Evolutionary conservation across 2,113 vertebrate genomes (phyloP).

Genomic region (Cinclus mexicanus): DNA sequence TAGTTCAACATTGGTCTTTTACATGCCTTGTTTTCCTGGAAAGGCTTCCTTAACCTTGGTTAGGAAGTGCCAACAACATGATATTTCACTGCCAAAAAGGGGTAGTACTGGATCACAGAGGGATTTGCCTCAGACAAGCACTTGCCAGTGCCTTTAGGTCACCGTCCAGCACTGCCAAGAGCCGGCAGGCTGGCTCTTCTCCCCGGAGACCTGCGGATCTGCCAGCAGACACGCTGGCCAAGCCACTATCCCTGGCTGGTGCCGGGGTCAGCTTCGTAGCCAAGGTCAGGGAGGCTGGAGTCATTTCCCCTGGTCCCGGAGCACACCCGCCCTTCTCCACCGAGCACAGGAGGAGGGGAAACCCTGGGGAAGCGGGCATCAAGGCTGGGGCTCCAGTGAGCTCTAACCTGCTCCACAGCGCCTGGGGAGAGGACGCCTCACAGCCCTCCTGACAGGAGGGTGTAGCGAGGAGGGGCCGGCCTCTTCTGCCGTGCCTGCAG

Average conservation of each 20-base stretch:
- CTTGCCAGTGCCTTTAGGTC: not conserved
- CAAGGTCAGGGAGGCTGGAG: not conserved
- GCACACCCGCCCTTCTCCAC: not conserved
- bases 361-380: too few relatives aligned
- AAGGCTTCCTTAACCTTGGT: not conserved
- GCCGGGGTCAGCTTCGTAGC: not conserved
- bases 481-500: not conserved
- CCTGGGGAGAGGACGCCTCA: too few relatives aligned
- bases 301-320: not conserved
- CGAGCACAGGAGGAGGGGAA: accelerated
- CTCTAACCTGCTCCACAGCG: too few relatives aligned
- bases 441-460: not conserved
- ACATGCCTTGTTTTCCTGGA: not conserved
- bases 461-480: not conserved
- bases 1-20: not conserved
- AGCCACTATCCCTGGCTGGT: not conserved
- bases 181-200: not conserved
- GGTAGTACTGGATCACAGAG: not conserved
- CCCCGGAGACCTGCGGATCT: not conserved
- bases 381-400: accelerated
- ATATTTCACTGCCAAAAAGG: not conserved
- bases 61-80: not conserved
- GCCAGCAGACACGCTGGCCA: not conserved
- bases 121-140: not conserved
- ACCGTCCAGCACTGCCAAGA: not conserved